Percentiles rank a stretch among this genome's conserved stretches.
These are phyloP conservation scores for Drosophila auraria DNA, from an alignment of 1,140 invertebrate genomes.

Conservation along the genomic window DNA sequence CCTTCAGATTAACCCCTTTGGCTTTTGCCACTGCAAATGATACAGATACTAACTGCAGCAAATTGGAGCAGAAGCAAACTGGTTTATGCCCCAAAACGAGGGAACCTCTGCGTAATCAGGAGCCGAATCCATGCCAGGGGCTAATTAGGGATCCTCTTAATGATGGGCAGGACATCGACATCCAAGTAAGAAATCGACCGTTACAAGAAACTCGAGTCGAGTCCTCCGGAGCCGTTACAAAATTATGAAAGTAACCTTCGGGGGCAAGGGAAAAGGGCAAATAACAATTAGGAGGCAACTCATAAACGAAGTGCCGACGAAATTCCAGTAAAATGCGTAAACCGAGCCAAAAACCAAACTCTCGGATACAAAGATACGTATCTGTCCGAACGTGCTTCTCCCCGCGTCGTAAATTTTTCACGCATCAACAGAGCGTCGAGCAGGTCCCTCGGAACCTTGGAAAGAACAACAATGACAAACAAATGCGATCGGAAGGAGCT, in stretches of 20 bases:
- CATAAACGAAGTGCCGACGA: slow-evolving; percentile 68
- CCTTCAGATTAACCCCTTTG: slow-evolving; percentile 18
- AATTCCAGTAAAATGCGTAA: slow-evolving; percentile 68
- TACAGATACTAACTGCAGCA: slow-evolving; percentile 18
- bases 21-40: slow-evolving; percentile 6
- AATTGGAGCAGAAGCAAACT: slow-evolving; percentile 27
- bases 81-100: slow-evolving; percentile 9
- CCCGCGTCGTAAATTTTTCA: slow-evolving; percentile 70
- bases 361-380: slow-evolving; percentile 27
- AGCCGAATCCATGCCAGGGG: slow-evolving; percentile 1
- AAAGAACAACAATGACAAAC: slow-evolving; percentile 79
- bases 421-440: slow-evolving; percentile 55
- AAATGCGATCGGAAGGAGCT: slow-evolving; percentile 58
- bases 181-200: slow-evolving; percentile 26
- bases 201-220: slow-evolving; percentile 47
- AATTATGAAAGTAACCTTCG: slow-evolving; percentile 43
- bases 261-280: slow-evolving; percentile 37
- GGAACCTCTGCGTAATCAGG: slow-evolving; percentile 34
- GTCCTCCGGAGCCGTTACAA: slow-evolving; percentile 45
- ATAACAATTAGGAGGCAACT: slow-evolving; percentile 70
- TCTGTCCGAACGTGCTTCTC: slow-evolving; percentile 46
- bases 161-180: slow-evolving; percentile 6
- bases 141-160: slow-evolving; percentile 31
- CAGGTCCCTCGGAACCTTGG: slow-evolving; percentile 46
- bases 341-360: slow-evolving; percentile 51